These are phyloP conservation scores for Drosophila kurseongensis DNA, from an alignment of 1,140 invertebrate genomes.

Conservation along the genomic window DNA sequence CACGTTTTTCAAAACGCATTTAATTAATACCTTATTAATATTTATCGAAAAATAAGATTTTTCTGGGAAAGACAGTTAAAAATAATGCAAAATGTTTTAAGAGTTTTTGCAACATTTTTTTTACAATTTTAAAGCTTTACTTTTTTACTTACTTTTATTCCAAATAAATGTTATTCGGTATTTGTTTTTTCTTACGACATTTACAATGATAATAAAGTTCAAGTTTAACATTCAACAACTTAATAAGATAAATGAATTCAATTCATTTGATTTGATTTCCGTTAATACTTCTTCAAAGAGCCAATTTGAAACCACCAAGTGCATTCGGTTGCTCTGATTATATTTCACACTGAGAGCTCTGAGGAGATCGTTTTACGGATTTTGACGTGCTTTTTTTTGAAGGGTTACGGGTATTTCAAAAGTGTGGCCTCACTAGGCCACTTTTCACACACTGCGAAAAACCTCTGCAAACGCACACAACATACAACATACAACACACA, in stretches of 20 bases:
- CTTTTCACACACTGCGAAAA: conserved; percentile 13
- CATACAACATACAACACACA: conserved; percentile 2
- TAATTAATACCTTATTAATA: too few relatives aligned
- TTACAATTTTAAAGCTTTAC: too few relatives aligned
- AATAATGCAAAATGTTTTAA: too few relatives aligned
- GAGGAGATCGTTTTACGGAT: conserved; percentile 53
- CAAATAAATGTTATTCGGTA: too few relatives aligned
- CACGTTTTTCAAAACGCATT: too few relatives aligned
- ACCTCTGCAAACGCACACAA: conserved; percentile 7
- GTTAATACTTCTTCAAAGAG: conserved; percentile 4
- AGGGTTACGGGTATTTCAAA: conserved; percentile 2
- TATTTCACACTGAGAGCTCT: conserved; percentile 21
- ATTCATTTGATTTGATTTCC: background rate
- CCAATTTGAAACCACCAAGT: conserved; percentile 7
- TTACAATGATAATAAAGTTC: too few relatives aligned
- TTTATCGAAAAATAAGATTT: too few relatives aligned
- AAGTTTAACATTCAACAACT: too few relatives aligned
- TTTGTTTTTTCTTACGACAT: too few relatives aligned
- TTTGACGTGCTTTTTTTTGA: conserved; percentile 39
- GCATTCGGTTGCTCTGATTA: conserved; percentile 16
- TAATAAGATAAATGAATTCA: background rate
- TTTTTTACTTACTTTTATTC: too few relatives aligned
- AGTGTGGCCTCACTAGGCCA: conserved; percentile 53
- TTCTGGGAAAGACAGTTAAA: too few relatives aligned
- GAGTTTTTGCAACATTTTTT: too few relatives aligned